Percentiles rank a stretch among this genome's conserved stretches.
phyloP scores from a whole-genome alignment of 2,797 vertebrate genomes.

The Synaphobranchus kaupii region DNA sequence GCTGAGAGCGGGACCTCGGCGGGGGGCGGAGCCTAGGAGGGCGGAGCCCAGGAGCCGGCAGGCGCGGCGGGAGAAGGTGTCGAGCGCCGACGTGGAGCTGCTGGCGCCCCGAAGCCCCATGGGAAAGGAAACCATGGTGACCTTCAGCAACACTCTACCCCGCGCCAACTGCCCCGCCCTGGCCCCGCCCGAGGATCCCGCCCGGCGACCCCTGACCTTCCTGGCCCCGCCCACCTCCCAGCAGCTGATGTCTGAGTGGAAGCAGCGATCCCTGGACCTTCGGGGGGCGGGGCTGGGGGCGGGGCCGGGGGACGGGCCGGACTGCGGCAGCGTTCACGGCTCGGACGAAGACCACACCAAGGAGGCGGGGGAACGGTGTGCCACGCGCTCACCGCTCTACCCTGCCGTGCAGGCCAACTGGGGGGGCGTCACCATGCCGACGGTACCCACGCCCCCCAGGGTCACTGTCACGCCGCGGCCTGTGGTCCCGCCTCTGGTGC shows the following conservation, averaged over 20 bases:
- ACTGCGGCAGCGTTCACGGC: constrained; percentile 63
- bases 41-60: constrained; percentile 77
- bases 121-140: constrained; percentile 98
- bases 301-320: constrained; percentile 52
- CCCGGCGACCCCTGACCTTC: constrained; percentile 74
- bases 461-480: constrained; percentile 82
- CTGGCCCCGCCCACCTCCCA: constrained; percentile 86
- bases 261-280: constrained; percentile 86
- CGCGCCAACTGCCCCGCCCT: constrained; percentile 81
- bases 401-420: constrained; percentile 77
- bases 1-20: constrained; percentile 75
- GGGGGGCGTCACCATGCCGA: constrained; percentile 59
- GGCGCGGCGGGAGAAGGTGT: constrained; percentile 87
- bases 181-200: constrained; percentile 84
- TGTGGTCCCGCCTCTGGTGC: constrained; percentile 71
- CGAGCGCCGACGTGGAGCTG: constrained; percentile 90
- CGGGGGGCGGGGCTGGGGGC: constrained; percentile 65
- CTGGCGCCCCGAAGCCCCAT: constrained; percentile 90
- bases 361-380: constrained; percentile 54
- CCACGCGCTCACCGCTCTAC: constrained; percentile 77
- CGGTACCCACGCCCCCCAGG: constrained; percentile 65
- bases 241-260: constrained; percentile 89
- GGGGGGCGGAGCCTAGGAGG: constrained; percentile 66
- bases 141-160: constrained; percentile 94
- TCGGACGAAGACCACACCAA: constrained; percentile 54